Base-by-base conservation (phyloP, 1,140 invertebrate species). In the Drosophila lacertosa region DNA sequence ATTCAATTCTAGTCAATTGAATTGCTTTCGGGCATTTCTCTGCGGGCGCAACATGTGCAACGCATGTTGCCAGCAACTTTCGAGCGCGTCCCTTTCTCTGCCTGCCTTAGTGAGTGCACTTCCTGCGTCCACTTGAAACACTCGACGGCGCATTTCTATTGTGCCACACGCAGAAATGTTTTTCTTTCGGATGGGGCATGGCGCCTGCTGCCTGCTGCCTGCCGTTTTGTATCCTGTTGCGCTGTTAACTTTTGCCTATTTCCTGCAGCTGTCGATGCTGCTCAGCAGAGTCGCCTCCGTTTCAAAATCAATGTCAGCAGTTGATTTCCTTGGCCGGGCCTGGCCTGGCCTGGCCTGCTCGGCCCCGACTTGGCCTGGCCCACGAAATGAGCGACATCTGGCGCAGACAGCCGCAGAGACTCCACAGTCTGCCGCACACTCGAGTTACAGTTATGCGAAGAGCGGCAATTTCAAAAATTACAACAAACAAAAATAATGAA, bases 391-490 rank as follows among this genome's bases (percentile, higher is more conserved):
- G 74, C 81, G 63, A 81, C 82, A 86, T 86, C 77, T 86, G 81
- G 77, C 51, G 51, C 40, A 76, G 73, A 86, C 73, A 69, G 55
- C 54, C 45, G 37, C 5, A 44, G 44, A 58, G 37, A 45, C 48
- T 35, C 45, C 33, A 37, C n/a, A n/a, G n/a, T 57, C 50, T 55
- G 40, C 40, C 22, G 13, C 45, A 32, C 55, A 42, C 48, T 60
- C 40, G 48, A 55, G 57, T 84, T 84, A 80, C 81, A 73, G 81
- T 86, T 86, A 84, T 74, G 73, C 57, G 76, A 77, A 77, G 73
- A 74, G 81, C 81, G 73, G 77, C 68, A 88, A 81, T 81, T 86
- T 67, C 15, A 77, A 84, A 86, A 71, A 86, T 86, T 58, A 64
- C 32, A 73, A 35, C 26, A 24, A 24, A 45, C 16, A 70, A 73